Percentiles rank a stretch among this genome's conserved stretches.
Conservation (phyloP, 2,797 vertebrate genomes). For the Peromyscus nudipes region DNA sequence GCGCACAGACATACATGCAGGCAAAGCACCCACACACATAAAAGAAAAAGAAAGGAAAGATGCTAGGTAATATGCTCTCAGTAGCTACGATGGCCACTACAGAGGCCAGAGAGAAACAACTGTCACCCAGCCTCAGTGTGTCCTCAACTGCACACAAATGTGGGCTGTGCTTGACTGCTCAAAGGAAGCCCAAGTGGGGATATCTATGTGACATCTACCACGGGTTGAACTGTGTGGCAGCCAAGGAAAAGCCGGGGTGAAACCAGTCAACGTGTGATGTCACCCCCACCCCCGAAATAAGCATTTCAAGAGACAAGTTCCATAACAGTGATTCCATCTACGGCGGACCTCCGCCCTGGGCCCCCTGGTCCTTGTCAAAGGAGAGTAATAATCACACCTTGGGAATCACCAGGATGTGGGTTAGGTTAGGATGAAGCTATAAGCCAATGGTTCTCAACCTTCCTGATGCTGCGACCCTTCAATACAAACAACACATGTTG, state of each 20-base stretch:
- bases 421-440: neutral
- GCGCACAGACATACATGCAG: neutral
- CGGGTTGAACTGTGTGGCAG: neutral
- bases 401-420: neutral
- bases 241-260: neutral
- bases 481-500: neutral
- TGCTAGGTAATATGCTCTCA: neutral
- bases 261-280: neutral
- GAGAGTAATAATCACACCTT: neutral
- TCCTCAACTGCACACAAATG: neutral
- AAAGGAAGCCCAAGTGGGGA: neutral
- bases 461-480: neutral
- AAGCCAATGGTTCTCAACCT: neutral
- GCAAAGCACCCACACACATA: neutral
- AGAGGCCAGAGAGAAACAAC: neutral
- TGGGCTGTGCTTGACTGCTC: neutral
- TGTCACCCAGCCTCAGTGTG: neutral
- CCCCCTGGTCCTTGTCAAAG: neutral
- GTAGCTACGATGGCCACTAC: neutral
- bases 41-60: neutral
- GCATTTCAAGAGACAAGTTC: neutral
- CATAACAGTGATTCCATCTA: conserved; percentile 1
- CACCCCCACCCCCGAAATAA: neutral
- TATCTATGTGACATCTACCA: neutral
- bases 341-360: neutral